Conservation (phyloP, 2,888 invertebrate species). For the Lacanobia oleracea region DNA sequence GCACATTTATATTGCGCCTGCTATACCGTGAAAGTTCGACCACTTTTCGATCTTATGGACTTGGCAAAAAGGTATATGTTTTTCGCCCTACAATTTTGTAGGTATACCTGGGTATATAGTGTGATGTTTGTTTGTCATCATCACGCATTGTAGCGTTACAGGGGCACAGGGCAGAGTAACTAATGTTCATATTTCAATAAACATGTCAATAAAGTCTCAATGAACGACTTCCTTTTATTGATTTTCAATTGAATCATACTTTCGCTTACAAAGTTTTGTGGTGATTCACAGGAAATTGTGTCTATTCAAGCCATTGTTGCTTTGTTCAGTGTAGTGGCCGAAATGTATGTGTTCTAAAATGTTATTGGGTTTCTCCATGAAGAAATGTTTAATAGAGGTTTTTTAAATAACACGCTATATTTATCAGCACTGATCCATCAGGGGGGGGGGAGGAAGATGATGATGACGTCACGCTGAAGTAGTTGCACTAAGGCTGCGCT, state of each 20-base stretch:
- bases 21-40: background rate
- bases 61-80: background rate
- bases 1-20: too few relatives aligned
- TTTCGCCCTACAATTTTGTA: too few relatives aligned
- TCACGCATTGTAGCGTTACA: background rate
- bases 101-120: too few relatives aligned
- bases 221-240: constrained; percentile 5
- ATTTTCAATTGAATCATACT: background rate
- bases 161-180: too few relatives aligned
- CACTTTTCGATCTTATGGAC: background rate
- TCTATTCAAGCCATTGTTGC: background rate
- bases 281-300: constrained; percentile 8
- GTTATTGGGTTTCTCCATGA: too few relatives aligned
- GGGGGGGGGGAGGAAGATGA: too few relatives aligned
- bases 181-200: background rate
- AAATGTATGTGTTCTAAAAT: too few relatives aligned
- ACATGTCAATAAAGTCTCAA: constrained; percentile 9
- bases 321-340: background rate
- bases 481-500: too few relatives aligned
- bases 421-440: too few relatives aligned
- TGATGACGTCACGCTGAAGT: too few relatives aligned
- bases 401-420: too few relatives aligned
- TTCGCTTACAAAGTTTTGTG: constrained; percentile 8
- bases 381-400: too few relatives aligned
- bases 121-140: background rate